phyloP scores from a whole-genome alignment of 2,888 invertebrate genomes.

The Craniophora ligustri region DNA sequence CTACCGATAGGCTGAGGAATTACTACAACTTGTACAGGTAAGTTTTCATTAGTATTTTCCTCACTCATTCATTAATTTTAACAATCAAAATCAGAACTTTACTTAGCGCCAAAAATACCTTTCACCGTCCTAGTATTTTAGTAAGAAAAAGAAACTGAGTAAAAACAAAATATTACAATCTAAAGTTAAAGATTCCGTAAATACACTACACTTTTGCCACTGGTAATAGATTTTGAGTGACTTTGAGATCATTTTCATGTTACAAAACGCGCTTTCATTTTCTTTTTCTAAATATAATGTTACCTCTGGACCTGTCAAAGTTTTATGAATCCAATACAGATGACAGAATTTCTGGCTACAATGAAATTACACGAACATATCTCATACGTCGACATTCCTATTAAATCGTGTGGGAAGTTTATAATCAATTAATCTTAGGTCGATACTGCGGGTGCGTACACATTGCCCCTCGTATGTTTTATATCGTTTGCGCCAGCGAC shows the following conservation, averaged over 20 bases:
- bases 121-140: too few relatives aligned
- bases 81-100: too few relatives aligned
- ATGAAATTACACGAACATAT: conserved; percentile 16
- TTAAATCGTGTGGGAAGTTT: conserved; percentile 24
- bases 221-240: too few relatives aligned
- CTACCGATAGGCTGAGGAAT: conserved; percentile 92
- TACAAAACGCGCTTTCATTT: not conserved
- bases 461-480: not conserved
- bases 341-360: conserved; percentile 27
- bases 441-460: conserved; percentile 1
- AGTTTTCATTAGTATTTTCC: conserved; percentile 32
- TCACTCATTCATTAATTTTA: too few relatives aligned
- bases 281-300: not conserved
- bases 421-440: conserved; percentile 21
- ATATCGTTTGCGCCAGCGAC: not conserved
- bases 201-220: too few relatives aligned
- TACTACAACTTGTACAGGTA: conserved; percentile 92
- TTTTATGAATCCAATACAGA: conserved; percentile 14
- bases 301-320: conserved; percentile 18
- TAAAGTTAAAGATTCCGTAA: too few relatives aligned
- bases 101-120: too few relatives aligned
- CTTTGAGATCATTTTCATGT: too few relatives aligned
- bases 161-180: too few relatives aligned
- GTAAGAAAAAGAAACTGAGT: too few relatives aligned
- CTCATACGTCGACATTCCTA: conserved; percentile 13